Evolutionary conservation across 2,888 invertebrate genomes (phyloP).

Genomic region (Dascillus cervinus): DNA sequence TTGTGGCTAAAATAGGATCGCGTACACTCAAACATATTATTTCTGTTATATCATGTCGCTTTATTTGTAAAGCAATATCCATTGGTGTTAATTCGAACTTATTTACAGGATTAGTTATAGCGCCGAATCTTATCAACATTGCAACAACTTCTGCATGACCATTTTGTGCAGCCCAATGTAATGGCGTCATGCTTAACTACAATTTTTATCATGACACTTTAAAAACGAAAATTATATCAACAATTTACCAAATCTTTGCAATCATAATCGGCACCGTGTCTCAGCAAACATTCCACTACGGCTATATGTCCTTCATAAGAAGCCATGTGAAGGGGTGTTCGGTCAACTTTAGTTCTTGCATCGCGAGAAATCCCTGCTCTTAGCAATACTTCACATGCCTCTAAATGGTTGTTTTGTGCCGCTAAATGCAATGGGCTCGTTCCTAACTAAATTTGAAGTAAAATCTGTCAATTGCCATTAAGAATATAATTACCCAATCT

Average conservation of each 20-base stretch:
- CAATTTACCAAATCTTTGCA: conserved; percentile 64
- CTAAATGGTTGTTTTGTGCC: conserved; percentile 69
- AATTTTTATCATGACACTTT: conserved; percentile 4
- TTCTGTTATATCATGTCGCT: conserved; percentile 53
- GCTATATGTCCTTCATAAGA: conserved; percentile 73
- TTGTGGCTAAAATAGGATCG: conserved; percentile 26
- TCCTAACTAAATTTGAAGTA: conserved; percentile 56
- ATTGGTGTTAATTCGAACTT: conserved; percentile 68
- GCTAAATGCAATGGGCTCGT: conserved; percentile 86
- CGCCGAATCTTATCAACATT: conserved; percentile 64
- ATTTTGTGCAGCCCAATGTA: conserved; percentile 90
- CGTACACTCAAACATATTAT: conserved; percentile 42
- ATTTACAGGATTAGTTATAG: conserved; percentile 58
- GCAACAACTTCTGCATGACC: conserved; percentile 63
- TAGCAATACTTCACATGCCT: conserved; percentile 73
- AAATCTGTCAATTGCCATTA: neutral
- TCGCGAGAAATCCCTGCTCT: conserved; percentile 83
- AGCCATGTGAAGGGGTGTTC: conserved; percentile 86
- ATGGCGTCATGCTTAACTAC: conserved; percentile 79
- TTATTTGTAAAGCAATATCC: conserved; percentile 59
- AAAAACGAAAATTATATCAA: conserved; percentile 6
- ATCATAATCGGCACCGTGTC: conserved; percentile 64
- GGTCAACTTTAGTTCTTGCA: conserved; percentile 84
- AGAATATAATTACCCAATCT: conserved; percentile 65
- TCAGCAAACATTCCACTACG: conserved; percentile 62